A percentile compares a stretch with the other conserved stretches of the same genome.
Evolutionary conservation across 2,113 vertebrate genomes (phyloP).

Genomic region (Muscicapa adusta): DNA sequence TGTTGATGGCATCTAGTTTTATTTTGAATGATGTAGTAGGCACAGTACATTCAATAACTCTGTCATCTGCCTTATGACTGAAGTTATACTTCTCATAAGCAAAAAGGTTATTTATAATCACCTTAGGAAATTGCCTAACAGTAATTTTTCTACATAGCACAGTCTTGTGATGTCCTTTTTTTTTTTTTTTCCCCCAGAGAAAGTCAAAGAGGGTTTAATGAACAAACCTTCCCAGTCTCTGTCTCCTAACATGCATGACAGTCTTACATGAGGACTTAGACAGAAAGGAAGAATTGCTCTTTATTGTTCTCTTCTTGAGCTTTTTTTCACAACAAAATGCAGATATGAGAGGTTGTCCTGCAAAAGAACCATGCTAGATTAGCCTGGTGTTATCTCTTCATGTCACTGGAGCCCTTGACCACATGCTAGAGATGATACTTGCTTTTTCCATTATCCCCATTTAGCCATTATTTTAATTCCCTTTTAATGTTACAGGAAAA

Average conservation of each 20-base stretch:
- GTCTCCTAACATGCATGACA: not conserved
- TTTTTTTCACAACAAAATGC: not conserved
- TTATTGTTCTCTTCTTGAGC: not conserved
- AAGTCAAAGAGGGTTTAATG: not conserved
- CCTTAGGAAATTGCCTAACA: not conserved
- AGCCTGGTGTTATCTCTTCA: not conserved
- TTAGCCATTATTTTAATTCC: not conserved
- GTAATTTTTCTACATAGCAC: not conserved
- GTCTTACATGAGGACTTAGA: not conserved
- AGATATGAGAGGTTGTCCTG: rapidly evolving
- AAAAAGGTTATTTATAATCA: not conserved
- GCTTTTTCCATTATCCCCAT: not conserved
- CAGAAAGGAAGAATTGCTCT: not conserved
- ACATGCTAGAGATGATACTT: not conserved
- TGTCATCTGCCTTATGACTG: not conserved
- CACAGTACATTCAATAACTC: not conserved
- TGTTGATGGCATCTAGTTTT: not conserved
- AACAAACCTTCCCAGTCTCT: not conserved
- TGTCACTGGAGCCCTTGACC: not conserved
- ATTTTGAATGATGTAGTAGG: not conserved
- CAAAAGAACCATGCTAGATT: not conserved
- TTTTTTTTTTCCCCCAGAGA: not conserved
- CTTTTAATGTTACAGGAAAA: not conserved
- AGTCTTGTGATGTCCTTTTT: not conserved
- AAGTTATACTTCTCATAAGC: not conserved